phyloP scores from a whole-genome alignment of 2,113 vertebrate species.

The Solenodon paradoxus region DNA sequence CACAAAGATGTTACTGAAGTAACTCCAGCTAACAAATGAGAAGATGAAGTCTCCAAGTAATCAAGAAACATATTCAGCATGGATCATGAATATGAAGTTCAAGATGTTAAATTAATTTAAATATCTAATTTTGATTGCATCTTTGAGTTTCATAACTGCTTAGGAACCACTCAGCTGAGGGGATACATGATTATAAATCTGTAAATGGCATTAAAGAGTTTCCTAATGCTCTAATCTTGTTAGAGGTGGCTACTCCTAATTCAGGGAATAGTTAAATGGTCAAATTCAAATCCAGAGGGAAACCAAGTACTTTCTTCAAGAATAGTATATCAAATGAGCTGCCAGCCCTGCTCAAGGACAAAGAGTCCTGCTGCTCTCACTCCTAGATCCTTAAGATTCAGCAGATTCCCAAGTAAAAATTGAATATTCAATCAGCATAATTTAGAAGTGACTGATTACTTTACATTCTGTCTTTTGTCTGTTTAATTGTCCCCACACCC shows the following conservation, averaged over 20 bases:
- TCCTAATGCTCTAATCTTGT: conserved; percentile 54
- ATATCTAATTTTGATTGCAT: conserved; percentile 70
- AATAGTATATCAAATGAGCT: not conserved
- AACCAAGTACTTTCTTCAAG: not conserved
- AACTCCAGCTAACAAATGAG: conserved; percentile 63
- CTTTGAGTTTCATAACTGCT: conserved; percentile 62
- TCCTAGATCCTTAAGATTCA: not conserved
- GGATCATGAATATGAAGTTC: conserved; percentile 75
- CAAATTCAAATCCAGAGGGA: conserved; percentile 12
- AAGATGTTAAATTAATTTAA: conserved; percentile 74
- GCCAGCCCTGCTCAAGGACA: not conserved
- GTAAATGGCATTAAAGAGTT: conserved; percentile 50
- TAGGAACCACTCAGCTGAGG: conserved; percentile 34
- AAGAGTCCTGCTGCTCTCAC: conserved; percentile 5
- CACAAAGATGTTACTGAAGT: conserved; percentile 36
- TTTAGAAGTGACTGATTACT: not conserved
- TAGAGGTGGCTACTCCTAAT: conserved; percentile 30
- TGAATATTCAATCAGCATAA: not conserved
- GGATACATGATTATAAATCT: conserved; percentile 43
- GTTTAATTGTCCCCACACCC: not conserved
- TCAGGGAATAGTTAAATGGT: conserved; percentile 3
- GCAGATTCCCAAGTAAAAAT: not conserved
- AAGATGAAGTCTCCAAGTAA: conserved; percentile 56
- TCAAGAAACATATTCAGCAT: conserved; percentile 64
- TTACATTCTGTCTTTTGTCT: not conserved